Evolutionary conservation across 2,113 vertebrate species (phyloP), one percentile per base, ranked within the genome.

Genomic region (Bubo blakistoni): DNA sequence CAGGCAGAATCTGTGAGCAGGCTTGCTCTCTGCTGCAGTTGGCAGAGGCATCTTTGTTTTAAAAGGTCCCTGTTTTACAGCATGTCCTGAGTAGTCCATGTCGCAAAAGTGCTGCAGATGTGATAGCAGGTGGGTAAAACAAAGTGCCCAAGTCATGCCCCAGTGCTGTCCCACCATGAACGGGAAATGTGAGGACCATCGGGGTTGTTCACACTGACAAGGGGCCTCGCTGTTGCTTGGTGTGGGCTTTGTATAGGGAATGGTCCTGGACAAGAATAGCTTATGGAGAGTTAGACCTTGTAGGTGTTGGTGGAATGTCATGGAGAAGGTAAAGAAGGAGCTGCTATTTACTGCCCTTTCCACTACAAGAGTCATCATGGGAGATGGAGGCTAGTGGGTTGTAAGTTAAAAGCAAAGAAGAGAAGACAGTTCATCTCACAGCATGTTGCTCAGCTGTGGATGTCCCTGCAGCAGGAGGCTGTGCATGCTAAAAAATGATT

Each of bases 1-100:
- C 77, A 80, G 85, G 54, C 92, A 85, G 91, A 96, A 92, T 95
- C 61, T 54, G 11, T 52, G 70, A 93, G 90, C 81, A 85, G 91
- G 15, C 57, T 86, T 29, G 57, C 30, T 93, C 81, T 81, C 71
- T 80, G 86, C 86, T 0, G 62, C 74, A 86, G 36, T 7, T 94
- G 95, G 95, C 95, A 96, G 38, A 16, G 52, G 27, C 67, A 71
- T 38, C 76, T 61, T 78, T 81, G 55, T n/a, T 95, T 88, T 74
- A 20, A 71, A 91, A 96, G 70, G 86, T 62, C 62, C 47, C 42
- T 61, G 49, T 47, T 89, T 49, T 80, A 83, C 67, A 66, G 63
- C 79, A 12, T 63, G 65, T 46, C 62, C 72, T 44, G 62, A 70
- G 47, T 1, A 70, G 58, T 18, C 88, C 26, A 4, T 2, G 15